Evolutionary conservation across 2,888 invertebrate species (phyloP).

Genomic region (Dynastes grantii): DNA sequence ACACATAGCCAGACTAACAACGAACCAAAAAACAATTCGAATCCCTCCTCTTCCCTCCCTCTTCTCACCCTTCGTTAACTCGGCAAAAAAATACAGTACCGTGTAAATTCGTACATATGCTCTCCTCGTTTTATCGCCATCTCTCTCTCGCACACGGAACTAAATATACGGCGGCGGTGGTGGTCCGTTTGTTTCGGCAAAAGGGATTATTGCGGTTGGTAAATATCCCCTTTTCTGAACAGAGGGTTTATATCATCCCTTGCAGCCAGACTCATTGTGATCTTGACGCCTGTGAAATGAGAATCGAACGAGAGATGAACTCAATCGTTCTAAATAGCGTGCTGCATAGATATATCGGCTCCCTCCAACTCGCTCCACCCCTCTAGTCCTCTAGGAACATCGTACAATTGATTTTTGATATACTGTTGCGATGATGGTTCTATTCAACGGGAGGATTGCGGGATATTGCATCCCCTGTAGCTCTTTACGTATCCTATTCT

Average conservation of each 20-base stretch:
- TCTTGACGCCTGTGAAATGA: constrained; percentile 67
- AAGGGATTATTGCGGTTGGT: constrained; percentile 59
- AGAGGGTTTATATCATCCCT: constrained; percentile 63
- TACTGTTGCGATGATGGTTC: constrained; percentile 16
- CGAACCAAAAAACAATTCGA: no score
- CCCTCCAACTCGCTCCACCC: background rate
- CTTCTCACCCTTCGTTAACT: no score
- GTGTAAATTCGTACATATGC: constrained; percentile 40
- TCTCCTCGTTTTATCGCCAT: constrained; percentile 18
- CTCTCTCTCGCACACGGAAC: background rate
- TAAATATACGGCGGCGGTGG: background rate
- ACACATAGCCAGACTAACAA: no score
- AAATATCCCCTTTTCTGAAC: constrained; percentile 55
- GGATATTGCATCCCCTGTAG: background rate
- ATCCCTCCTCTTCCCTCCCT: no score
- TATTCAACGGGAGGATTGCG: constrained; percentile 13
- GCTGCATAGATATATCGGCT: background rate
- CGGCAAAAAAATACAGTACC: constrained; percentile 16
- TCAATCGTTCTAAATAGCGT: constrained; percentile 31
- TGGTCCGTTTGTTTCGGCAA: constrained; percentile 52
- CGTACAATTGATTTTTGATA: constrained; percentile 16
- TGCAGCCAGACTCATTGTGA: constrained; percentile 62
- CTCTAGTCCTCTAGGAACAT: background rate
- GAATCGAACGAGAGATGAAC: constrained; percentile 53
- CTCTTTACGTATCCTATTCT: background rate